A percentile compares a stretch with the other conserved stretches of the same genome.
These are phyloP conservation scores for Saturnia japonica DNA, from an alignment of 2,888 invertebrate genomes.

Conservation along the genomic window DNA sequence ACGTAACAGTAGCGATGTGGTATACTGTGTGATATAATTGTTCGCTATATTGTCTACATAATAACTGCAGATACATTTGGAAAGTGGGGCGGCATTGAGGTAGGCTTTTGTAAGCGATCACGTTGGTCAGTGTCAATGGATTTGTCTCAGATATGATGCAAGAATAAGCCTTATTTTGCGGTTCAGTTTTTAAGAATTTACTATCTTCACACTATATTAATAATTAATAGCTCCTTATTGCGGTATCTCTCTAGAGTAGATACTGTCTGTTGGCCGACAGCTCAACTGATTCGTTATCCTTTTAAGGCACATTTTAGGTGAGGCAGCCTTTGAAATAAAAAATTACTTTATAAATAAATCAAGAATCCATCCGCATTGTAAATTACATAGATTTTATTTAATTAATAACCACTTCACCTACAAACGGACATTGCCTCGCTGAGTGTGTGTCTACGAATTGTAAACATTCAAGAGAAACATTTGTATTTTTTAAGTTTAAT, in stretches of 20 bases:
- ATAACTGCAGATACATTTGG: conserved; percentile 65
- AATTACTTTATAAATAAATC: background rate
- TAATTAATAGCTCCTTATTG: background rate
- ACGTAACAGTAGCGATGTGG: background rate
- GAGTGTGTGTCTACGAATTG: no score
- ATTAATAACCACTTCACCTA: no score
- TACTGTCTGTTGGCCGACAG: background rate
- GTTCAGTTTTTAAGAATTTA: background rate
- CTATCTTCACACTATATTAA: background rate
- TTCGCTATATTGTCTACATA: conserved; percentile 66
- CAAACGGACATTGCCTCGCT: no score
- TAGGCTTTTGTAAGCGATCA: conserved; percentile 72
- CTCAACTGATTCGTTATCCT: background rate
- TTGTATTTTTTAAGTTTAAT: no score
- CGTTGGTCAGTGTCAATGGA: conserved; percentile 76
- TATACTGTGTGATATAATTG: conserved; percentile 41
- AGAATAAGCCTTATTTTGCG: conserved; percentile 26
- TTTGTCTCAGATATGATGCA: conserved; percentile 69
- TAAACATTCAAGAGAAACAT: no score
- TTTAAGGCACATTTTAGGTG: background rate
- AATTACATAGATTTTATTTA: no score
- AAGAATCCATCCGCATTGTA: background rate
- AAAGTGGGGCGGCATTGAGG: conserved; percentile 80
- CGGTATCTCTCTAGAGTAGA: background rate
- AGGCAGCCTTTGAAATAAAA: background rate